phyloP scores from a whole-genome alignment of 2,113 vertebrate genomes.

The Cisticola juncidis region DNA sequence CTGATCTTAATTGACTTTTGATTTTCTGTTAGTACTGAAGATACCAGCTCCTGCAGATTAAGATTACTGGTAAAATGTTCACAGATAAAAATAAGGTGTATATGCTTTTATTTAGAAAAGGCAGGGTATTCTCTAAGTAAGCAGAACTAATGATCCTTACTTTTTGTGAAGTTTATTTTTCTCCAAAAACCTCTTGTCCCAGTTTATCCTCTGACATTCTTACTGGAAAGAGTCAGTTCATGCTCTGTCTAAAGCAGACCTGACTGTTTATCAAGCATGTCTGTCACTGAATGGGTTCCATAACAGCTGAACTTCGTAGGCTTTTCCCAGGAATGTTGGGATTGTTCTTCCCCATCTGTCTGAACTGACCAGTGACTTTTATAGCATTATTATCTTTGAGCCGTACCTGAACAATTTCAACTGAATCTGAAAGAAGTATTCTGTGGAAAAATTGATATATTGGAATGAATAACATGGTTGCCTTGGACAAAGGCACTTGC shows the following conservation, averaged over 20 bases:
- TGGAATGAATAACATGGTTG: not conserved
- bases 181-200: not conserved
- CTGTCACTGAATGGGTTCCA: not conserved
- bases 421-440: not conserved
- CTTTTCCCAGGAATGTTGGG: not conserved
- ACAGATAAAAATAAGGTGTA: not conserved
- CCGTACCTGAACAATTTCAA: not conserved
- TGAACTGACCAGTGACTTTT: not conserved
- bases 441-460: not conserved
- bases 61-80: not conserved
- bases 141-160: not conserved
- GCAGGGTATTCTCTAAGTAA: not conserved
- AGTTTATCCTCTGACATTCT: not conserved
- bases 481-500: not conserved
- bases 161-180: not conserved
- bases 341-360: not conserved
- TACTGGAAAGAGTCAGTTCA: not conserved
- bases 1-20: not conserved
- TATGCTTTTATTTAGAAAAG: not conserved
- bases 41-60: not conserved
- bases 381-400: fast-evolving
- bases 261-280: not conserved
- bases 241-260: not conserved
- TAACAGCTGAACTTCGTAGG: not conserved
- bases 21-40: not conserved